Conservation (phyloP, 2,113 vertebrate species). For the Oxyruncus cristatus region DNA sequence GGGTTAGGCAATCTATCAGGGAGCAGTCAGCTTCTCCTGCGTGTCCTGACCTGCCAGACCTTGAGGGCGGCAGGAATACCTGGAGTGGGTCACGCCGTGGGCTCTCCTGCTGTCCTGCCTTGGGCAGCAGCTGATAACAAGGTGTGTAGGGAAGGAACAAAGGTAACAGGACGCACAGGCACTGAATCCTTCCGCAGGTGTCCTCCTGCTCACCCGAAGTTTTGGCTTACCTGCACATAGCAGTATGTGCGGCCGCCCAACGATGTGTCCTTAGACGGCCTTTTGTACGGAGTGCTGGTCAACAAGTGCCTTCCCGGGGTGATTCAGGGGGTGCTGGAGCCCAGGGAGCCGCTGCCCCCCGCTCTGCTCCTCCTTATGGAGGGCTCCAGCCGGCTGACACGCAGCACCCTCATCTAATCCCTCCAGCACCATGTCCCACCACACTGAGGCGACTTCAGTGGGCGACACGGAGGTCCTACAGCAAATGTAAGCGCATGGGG, state of each 20-base stretch:
- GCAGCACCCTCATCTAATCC: rapidly evolving
- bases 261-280: background rate
- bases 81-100: rapidly evolving
- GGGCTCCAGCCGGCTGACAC: rapidly evolving
- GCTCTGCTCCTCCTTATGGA: background rate
- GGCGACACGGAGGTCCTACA: rapidly evolving
- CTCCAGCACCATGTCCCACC: background rate
- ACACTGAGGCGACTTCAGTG: rapidly evolving
- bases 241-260: rapidly evolving
- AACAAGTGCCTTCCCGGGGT: rapidly evolving
- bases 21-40: background rate
- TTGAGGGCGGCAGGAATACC: background rate
- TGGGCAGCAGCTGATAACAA: background rate
- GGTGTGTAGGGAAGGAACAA: background rate
- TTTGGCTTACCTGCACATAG: background rate
- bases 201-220: background rate
- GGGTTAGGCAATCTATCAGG: background rate
- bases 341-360: background rate
- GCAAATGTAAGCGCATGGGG: rapidly evolving
- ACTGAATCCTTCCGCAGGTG: rapidly evolving
- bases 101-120: background rate
- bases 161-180: background rate
- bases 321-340: rapidly evolving
- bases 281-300: background rate
- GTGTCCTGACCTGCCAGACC: background rate